Evolutionary conservation across 2,888 invertebrate genomes (phyloP).

Genomic region (Smittia aterrima): DNA sequence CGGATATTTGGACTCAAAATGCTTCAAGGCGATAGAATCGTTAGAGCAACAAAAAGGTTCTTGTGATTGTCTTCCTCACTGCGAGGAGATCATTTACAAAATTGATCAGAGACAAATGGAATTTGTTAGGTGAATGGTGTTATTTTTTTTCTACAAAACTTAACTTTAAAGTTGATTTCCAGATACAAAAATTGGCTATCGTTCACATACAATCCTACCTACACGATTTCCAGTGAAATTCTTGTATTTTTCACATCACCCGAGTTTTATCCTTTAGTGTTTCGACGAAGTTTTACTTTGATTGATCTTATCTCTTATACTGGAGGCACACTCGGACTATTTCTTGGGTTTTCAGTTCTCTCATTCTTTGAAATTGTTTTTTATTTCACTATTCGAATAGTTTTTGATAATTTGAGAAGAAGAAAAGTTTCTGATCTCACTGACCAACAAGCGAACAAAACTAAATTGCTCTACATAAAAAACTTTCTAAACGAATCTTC

Average conservation of each 20-base stretch:
- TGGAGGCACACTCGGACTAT: slow-evolving; percentile 5
- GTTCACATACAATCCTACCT: background rate
- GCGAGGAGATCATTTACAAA: background rate
- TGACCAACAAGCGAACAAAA: no score
- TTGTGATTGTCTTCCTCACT: background rate
- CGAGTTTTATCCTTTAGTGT: background rate
- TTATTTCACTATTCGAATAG: background rate
- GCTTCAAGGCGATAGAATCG: background rate
- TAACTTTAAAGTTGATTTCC: background rate
- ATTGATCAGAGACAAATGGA: background rate
- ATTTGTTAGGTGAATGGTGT: background rate
- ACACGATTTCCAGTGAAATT: no score
- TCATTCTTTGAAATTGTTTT: slow-evolving; percentile 4
- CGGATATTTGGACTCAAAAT: background rate
- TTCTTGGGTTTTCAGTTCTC: slow-evolving; percentile 1
- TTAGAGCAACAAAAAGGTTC: background rate
- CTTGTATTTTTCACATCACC: background rate
- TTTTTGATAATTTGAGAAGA: background rate
- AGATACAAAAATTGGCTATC: background rate
- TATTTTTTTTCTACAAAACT: no score
- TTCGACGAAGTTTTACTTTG: background rate
- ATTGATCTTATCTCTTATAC: slow-evolving; percentile 3
- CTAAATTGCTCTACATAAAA: no score
- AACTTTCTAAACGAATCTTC: background rate
- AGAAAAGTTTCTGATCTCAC: background rate